Evolutionary conservation across 92 coral and sea anemone genomes (phyloP), one percentile per base, ranked within the genome.

Genomic region (Isaurus tuberculatus): DNA sequence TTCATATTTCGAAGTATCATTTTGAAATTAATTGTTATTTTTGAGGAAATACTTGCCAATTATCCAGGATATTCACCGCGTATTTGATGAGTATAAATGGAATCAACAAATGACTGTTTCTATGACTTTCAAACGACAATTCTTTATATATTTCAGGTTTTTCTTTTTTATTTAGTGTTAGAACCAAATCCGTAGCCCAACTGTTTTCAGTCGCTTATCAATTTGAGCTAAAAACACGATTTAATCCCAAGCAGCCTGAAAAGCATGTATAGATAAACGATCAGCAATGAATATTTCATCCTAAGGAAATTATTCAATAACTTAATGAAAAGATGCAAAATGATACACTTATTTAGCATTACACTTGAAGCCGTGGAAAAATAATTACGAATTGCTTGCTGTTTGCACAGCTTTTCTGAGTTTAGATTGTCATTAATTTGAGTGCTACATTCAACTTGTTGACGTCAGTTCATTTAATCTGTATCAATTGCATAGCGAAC

Each of bases 251-350:
- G 48, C 69, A 29, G 22, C 26, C 37, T 57, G 48, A 22, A 40
- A 58, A 55, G 53, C 10, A 19, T 72, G 63, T 27, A n/a, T 40
- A 6, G 44, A 33, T 36, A 77, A 77, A 77, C 46, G 82, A 77
- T 31, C 13, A 65, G 69, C 57, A 77, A 57, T 33, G 58, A 77
- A 77, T 57, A 25, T 57, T 32, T 77, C 33, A 57, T 77, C 58
- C 58, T 57, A 57, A 77, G 70, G 82, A 77, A 77, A 77, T 77
- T 77, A 77, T 77, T 58, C 82, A 60, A 77, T 57, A 77, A 77
- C 16, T 77, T 77, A 36, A 22, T 77, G 82, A 77, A 77, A 77
- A 60, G 82, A 77, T 58, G 82, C 70, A 77, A 77, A 77, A 60
- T 77, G 82, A 77, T 77, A 77, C 68, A 77, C 69, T 77, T 77